These are phyloP conservation scores for Dipodomys stephensi DNA, from an alignment of 2,113 vertebrate genomes.

Conservation along the genomic window DNA sequence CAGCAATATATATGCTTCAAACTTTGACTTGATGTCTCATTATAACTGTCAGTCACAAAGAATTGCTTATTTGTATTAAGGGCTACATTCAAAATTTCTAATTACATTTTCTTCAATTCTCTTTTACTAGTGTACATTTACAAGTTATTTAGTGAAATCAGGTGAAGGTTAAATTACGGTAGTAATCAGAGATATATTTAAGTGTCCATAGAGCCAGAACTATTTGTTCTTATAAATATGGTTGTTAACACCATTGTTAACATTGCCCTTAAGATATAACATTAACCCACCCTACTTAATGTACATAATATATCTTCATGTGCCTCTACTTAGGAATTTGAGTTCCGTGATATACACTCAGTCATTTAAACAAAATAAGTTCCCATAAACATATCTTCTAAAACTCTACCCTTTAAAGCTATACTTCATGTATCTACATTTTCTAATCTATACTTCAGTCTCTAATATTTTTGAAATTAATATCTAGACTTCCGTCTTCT, in stretches of 20 bases:
- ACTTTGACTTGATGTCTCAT: conserved; percentile 54
- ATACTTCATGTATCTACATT: background rate
- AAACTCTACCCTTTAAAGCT: conserved; percentile 42
- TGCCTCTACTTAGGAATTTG: background rate
- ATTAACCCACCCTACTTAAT: conserved; percentile 39
- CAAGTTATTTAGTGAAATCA: conserved; percentile 72
- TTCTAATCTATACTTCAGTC: background rate
- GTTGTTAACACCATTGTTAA: conserved; percentile 38
- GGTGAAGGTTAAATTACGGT: conserved; percentile 73
- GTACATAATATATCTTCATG: conserved; percentile 30
- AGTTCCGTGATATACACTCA: background rate
- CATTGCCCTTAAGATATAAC: conserved; percentile 48
- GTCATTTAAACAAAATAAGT: conserved; percentile 58
- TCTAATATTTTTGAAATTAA: background rate
- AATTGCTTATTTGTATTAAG: conserved; percentile 65
- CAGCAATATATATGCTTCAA: conserved; percentile 23
- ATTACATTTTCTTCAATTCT: conserved; percentile 76
- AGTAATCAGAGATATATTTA: conserved; percentile 71
- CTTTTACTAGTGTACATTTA: conserved; percentile 72
- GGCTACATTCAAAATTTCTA: conserved; percentile 58
- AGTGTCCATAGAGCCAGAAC: conserved; percentile 59
- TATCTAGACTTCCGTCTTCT: background rate
- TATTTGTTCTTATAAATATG: conserved; percentile 60
- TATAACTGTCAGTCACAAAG: conserved; percentile 57
- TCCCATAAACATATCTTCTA: conserved; percentile 37